Percentiles rank a stretch among this genome's conserved stretches.
Conservation (phyloP, 2,888 invertebrate species). For the Tenthredo livida region DNA sequence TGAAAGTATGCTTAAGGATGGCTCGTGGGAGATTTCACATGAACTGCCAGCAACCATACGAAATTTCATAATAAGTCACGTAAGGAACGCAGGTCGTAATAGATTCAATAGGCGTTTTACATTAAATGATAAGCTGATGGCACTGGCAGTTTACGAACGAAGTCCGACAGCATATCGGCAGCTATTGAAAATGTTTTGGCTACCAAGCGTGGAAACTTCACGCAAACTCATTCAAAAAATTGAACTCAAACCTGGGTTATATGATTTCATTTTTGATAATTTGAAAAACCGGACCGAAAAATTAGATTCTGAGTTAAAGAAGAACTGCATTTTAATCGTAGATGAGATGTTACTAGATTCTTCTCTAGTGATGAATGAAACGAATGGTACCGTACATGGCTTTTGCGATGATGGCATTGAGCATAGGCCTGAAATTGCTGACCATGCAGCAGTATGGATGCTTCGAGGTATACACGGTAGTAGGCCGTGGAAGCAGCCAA, state of each 20-base stretch:
- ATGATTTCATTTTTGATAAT: background rate
- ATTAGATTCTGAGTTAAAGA: background rate
- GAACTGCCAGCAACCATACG: background rate
- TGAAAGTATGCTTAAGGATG: background rate
- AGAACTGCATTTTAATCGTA: background rate
- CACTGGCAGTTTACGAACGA: conserved; percentile 2
- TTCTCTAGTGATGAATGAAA: background rate
- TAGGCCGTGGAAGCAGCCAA: background rate
- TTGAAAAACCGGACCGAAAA: background rate
- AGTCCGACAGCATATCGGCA: conserved; percentile 18
- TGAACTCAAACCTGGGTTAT: background rate
- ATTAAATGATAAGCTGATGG: background rate
- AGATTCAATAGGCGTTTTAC: background rate
- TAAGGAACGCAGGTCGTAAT: background rate
- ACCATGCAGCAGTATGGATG: conserved; percentile 10
- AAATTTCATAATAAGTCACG: background rate
- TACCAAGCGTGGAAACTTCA: background rate
- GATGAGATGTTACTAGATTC: conserved; percentile 1
- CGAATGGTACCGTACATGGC: background rate
- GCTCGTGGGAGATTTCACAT: background rate
- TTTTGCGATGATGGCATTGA: background rate
- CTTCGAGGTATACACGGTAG: conserved; percentile 10
- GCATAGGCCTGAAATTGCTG: background rate
- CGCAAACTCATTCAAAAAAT: background rate
- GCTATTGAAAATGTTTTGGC: conserved; percentile 11